Evolutionary conservation across 2,888 invertebrate species (phyloP).

Genomic region (Iselma pallidipennis): DNA sequence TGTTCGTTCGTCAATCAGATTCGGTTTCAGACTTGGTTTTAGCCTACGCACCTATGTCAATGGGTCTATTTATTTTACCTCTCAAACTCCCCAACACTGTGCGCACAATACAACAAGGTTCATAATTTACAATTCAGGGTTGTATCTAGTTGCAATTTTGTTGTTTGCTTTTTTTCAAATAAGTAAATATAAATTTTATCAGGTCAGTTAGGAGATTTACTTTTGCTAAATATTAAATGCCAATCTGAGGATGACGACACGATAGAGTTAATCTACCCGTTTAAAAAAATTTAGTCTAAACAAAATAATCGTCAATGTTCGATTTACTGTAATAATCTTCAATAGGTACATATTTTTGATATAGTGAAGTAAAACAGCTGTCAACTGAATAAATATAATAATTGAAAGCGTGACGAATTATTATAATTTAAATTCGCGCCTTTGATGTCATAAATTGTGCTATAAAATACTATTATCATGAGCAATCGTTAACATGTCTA

Average conservation of each 20-base stretch:
- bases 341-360: too few relatives aligned
- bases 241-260: neutral
- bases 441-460: neutral
- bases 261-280: neutral
- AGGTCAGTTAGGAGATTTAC: neutral
- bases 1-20: too few relatives aligned
- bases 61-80: too few relatives aligned
- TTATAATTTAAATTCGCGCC: neutral
- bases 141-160: too few relatives aligned
- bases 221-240: neutral
- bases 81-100: too few relatives aligned
- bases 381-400: neutral
- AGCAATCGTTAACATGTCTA: neutral
- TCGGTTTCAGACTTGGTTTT: too few relatives aligned
- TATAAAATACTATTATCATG: neutral
- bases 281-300: slow-evolving; percentile 1
- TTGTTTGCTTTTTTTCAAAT: too few relatives aligned
- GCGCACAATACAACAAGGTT: too few relatives aligned
- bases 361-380: neutral
- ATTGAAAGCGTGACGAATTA: neutral
- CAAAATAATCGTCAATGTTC: neutral
- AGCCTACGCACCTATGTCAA: too few relatives aligned
- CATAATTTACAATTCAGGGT: too few relatives aligned
- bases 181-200: too few relatives aligned
- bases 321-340: neutral